Conservation (phyloP, 2,113 vertebrate species). For the Macquaria ambigua region DNA sequence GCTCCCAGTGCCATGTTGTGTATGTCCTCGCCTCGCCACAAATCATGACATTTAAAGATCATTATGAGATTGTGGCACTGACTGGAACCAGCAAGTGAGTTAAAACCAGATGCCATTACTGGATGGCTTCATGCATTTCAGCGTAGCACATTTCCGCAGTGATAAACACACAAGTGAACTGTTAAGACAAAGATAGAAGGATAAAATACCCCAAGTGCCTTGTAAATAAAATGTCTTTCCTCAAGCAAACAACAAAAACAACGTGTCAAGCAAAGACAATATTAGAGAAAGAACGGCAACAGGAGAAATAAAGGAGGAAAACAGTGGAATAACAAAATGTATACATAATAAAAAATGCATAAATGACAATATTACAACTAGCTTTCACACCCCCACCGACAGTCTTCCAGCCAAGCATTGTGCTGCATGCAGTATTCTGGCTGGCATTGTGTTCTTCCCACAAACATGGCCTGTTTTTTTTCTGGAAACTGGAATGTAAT, state of each 20-base stretch:
- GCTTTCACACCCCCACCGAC: constrained; percentile 38
- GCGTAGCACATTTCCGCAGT: constrained; percentile 2
- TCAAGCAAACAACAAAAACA: constrained; percentile 27
- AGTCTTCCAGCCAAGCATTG: constrained; percentile 14
- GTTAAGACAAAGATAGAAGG: not conserved
- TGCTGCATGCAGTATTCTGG: constrained; percentile 11
- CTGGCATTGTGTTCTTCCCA: constrained; percentile 18
- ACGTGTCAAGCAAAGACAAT: constrained; percentile 20
- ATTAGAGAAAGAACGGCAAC: constrained; percentile 16
- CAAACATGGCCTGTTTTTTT: constrained; percentile 34
- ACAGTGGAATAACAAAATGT: constrained; percentile 10
- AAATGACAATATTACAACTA: constrained; percentile 17
- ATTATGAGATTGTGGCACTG: constrained; percentile 68
- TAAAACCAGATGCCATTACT: constrained; percentile 52
- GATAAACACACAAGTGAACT: constrained; percentile 29
- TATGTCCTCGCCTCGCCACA: constrained; percentile 41
- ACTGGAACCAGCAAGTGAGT: constrained; percentile 50
- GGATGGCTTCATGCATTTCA: constrained; percentile 45
- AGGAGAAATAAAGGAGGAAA: not conserved
- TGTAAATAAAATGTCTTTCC: constrained; percentile 29
- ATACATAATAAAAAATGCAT: constrained; percentile 40
- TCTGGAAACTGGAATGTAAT: constrained; percentile 43
- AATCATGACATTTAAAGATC: constrained; percentile 75
- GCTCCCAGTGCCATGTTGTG: constrained; percentile 43
- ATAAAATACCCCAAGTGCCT: constrained; percentile 9